Percentiles rank a stretch among this genome's conserved stretches.
phyloP scores from a whole-genome alignment of 2,888 invertebrate species.

The Morinoia aosen region DNA sequence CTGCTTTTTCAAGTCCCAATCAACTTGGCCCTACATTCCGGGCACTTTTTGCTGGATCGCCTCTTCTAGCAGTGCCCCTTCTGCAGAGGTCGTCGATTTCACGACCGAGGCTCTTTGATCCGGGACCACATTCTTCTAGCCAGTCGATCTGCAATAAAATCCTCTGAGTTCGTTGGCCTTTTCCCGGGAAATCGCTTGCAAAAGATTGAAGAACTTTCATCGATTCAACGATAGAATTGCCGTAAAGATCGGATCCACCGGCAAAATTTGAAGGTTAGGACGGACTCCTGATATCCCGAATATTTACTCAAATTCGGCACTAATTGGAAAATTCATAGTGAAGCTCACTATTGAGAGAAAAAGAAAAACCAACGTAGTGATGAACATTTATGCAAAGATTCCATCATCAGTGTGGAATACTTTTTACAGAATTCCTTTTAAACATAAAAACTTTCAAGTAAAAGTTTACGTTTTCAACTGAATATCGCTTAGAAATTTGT shows the following conservation, averaged over 20 bases:
- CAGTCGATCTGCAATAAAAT: slow-evolving; percentile 12
- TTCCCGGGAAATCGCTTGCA: not conserved
- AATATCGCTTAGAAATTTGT: too few species aligned
- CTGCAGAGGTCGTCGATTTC: not conserved
- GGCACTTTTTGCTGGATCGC: not conserved
- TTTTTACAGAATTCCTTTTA: too few species aligned
- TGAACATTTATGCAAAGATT: too few species aligned
- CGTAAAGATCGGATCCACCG: not conserved
- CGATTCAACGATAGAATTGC: not conserved
- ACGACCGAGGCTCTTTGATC: not conserved
- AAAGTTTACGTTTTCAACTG: too few species aligned
- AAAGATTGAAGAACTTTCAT: not conserved
- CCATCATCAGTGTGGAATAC: too few species aligned
- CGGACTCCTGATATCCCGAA: not conserved
- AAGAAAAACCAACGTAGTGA: too few species aligned
- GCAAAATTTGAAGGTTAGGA: not conserved
- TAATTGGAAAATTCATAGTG: too few species aligned
- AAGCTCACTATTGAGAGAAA: too few species aligned
- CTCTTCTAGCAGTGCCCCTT: not conserved
- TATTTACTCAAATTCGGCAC: not conserved
- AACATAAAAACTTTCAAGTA: too few species aligned
- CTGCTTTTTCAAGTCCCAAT: not conserved
- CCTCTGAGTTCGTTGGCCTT: not conserved
- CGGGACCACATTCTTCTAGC: not conserved
- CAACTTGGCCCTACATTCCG: not conserved